A percentile compares a stretch with the other conserved stretches of the same genome.
Conservation (phyloP, 2,888 invertebrate species). For the Leptothorax acervorum region DNA sequence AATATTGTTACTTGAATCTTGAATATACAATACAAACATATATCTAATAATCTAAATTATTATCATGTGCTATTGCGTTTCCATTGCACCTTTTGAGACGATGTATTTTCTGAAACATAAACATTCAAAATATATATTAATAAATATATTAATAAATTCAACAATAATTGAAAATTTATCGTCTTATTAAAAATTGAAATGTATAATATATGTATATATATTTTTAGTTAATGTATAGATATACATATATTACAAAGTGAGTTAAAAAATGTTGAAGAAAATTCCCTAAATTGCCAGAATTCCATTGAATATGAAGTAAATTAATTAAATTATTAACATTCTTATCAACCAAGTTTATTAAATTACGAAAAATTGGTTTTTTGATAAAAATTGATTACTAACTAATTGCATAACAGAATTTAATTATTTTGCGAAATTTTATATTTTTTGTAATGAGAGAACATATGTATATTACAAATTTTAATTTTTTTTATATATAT, state of each 20-base stretch:
- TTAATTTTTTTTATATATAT: not conserved
- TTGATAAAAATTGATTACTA: not conserved
- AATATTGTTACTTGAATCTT: not conserved
- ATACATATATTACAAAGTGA: not conserved
- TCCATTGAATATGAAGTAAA: not conserved
- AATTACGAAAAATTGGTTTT: not conserved
- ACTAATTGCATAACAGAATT: not conserved
- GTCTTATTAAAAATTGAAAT: not conserved
- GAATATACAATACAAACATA: not conserved
- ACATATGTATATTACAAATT: not conserved
- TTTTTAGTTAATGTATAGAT: no score
- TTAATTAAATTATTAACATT: conserved; percentile 5
- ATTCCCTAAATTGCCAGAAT: not conserved
- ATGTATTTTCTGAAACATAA: conserved; percentile 17
- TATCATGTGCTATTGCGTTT: not conserved
- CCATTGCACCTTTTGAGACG: not conserved
- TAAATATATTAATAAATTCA: not conserved
- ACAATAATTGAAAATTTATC: not conserved
- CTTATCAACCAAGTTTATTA: not conserved
- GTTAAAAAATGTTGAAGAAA: not conserved
- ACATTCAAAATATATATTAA: conserved; percentile 10
- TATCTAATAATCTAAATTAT: conserved; percentile 20
- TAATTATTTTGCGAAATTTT: not conserved
- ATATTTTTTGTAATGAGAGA: conserved; percentile 2
- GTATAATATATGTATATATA: no score